Base-by-base conservation (phyloP, 2,113 vertebrate species). In the Ondatra zibethicus region DNA sequence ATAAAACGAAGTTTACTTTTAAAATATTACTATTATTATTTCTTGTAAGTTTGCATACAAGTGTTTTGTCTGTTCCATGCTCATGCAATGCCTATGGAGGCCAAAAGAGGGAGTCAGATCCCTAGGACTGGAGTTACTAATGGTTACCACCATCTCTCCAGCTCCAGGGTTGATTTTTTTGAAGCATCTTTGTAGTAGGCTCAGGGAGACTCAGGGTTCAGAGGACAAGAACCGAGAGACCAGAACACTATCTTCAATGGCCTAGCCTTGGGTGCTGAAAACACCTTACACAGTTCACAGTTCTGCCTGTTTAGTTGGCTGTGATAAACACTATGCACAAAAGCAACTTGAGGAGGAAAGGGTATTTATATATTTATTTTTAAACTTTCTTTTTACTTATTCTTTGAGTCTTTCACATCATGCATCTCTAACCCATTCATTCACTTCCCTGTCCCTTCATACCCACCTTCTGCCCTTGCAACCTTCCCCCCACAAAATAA, bases 191-290 rank as follows among this genome's bases (percentile, higher is more conserved):
- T 91, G 23, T 65, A 92, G 36, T 27, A 75, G 29, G 27, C 25
- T 70, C 90, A 75, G 86, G 78, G 42, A 88, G 70, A 89, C 52
- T 14, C 1, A 29, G 89, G 72, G 25, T 78, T 92, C 45, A 84
- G 63, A 96, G 55, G 42, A 77, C 29, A 89, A 88, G 19, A 92
- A 89, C 10, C 47, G 52, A 92, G 73, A 72, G 55, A 89, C 12
- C 36, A 90, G 68, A 89, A 55, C 63, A 39, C 23, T 77, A 25
- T 58, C 58, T 39, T 68, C 45, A 85, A 70, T 55, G 91, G 63
- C 2, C 50, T 27, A 42, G 42, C 33, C 4, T 73, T 23, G 39
- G 23, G 9, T 84, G 45, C 0, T 55, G 47, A 93, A 66, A 77
- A 39, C 36, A 75, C 11, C 73, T 63, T 12, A 5, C 19, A 75